Evolutionary conservation across 53 echinoderm and acorn worm species (phyloP).

Genomic region (Echinarachnius parma): DNA sequence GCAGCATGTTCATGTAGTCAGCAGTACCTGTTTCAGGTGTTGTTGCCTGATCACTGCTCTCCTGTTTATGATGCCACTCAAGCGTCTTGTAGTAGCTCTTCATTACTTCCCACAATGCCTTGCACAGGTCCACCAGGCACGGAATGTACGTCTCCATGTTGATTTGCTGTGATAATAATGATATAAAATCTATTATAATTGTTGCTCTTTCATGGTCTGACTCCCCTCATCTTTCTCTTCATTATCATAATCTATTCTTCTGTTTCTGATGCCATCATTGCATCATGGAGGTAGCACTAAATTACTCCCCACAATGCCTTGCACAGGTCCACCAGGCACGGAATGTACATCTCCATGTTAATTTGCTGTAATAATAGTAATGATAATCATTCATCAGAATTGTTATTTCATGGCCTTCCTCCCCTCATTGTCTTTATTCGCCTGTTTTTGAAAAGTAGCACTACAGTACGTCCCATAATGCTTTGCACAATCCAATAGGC

Average conservation of each 20-base stretch:
- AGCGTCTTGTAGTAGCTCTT: constrained; percentile 96
- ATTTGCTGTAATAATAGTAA: constrained; percentile 72
- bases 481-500: constrained; percentile 96
- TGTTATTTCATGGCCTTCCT: too few species aligned
- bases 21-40: constrained; percentile 50
- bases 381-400: too few species aligned
- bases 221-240: too few species aligned
- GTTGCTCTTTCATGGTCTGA: too few species aligned
- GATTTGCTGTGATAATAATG: constrained; percentile 68
- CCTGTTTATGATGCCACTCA: constrained; percentile 85
- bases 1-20: too few species aligned
- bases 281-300: constrained; percentile 93
- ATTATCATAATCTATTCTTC: too few species aligned
- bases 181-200: too few species aligned
- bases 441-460: constrained; percentile 76
- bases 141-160: constrained; percentile 91
- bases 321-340: constrained; percentile 93
- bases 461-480: constrained; percentile 99
- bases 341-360: constrained; percentile 85
- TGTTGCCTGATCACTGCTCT: constrained; percentile 14
- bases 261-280: constrained; percentile 86
- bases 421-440: too few species aligned
- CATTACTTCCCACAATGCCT: constrained; percentile 99
- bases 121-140: constrained; percentile 93
- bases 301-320: constrained; percentile 99